phyloP scores from a whole-genome alignment of 2,797 vertebrate species.

The Lagocephalus sceleratus region DNA sequence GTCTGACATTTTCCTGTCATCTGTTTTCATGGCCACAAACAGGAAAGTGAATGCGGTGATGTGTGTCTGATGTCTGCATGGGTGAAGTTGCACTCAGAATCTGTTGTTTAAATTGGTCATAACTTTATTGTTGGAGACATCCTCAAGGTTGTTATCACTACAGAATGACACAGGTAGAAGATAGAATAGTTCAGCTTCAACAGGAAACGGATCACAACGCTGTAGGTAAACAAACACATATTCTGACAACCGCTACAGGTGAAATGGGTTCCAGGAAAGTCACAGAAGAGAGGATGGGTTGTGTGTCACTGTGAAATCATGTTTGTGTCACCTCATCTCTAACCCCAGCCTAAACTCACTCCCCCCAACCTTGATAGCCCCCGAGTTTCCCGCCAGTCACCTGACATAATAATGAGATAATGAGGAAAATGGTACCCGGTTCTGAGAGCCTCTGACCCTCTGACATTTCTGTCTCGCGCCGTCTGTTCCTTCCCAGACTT shows the following conservation, averaged over 20 bases:
- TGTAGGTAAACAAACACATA: conserved; percentile 5
- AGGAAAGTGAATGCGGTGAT: too few species aligned
- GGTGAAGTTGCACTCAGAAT: too few species aligned
- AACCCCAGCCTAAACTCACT: conserved; percentile 18
- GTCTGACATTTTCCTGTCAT: conserved; percentile 1
- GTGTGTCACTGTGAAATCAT: conserved; percentile 18
- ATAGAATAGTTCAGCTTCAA: too few species aligned
- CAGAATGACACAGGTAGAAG: too few species aligned
- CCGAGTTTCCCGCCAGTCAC: conserved; percentile 23
- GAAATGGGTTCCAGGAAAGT: conserved; percentile 16
- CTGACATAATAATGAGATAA: conserved; percentile 62
- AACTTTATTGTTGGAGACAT: too few species aligned
- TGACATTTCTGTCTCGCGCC: conserved; percentile 48
- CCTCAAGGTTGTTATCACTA: too few species aligned
- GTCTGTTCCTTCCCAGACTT: conserved; percentile 27
- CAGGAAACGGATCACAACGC: too few species aligned
- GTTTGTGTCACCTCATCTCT: conserved; percentile 20
- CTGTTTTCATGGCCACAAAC: too few species aligned
- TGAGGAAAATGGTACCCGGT: conserved; percentile 42
- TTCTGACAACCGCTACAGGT: conserved; percentile 21
- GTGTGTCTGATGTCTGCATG: too few species aligned
- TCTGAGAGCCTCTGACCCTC: conserved; percentile 39
- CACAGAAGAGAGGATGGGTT: conserved; percentile 7
- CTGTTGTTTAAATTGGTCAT: too few species aligned
- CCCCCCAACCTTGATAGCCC: not conserved